Evolutionary conservation across 2,888 invertebrate species (phyloP).

Genomic region (Tillus elongatus): DNA sequence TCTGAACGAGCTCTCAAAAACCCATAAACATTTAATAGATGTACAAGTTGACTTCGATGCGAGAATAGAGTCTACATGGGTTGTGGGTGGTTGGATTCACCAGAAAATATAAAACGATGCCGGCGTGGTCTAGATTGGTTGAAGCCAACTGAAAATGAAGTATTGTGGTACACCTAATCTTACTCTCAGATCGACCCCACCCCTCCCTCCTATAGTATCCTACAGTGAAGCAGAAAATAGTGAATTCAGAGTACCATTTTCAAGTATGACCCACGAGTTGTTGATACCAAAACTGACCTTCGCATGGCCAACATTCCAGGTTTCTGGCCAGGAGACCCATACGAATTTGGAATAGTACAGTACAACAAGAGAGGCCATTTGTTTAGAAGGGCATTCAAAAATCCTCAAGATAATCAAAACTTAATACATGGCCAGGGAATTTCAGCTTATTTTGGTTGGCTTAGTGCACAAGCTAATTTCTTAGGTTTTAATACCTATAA

Average conservation of each 20-base stretch:
- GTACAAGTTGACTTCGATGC: constrained; percentile 47
- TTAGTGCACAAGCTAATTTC: constrained; percentile 68
- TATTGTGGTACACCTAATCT: constrained; percentile 61
- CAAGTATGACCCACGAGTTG: constrained; percentile 50
- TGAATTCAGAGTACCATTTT: constrained; percentile 51
- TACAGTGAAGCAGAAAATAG: constrained; percentile 49
- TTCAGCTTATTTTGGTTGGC: constrained; percentile 70
- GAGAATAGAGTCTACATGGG: constrained; percentile 80
- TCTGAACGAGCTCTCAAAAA: too few species aligned
- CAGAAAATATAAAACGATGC: constrained; percentile 41
- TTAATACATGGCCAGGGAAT: constrained; percentile 67
- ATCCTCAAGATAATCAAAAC: constrained; percentile 48
- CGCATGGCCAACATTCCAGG: constrained; percentile 66
- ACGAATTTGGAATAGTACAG: constrained; percentile 70
- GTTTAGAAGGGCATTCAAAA: constrained; percentile 44
- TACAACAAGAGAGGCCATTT: constrained; percentile 58
- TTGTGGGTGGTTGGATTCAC: constrained; percentile 62
- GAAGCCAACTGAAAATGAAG: constrained; percentile 47
- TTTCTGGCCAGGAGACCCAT: constrained; percentile 73
- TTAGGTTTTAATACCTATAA: constrained; percentile 85
- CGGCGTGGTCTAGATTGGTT: constrained; percentile 33
- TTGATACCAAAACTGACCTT: constrained; percentile 50
- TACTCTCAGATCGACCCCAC: constrained; percentile 58
- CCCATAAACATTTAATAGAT: not conserved
- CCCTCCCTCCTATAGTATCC: constrained; percentile 57